Base-by-base conservation (phyloP, 2,797 vertebrate genomes). In the Esox masquinongy region DNA sequence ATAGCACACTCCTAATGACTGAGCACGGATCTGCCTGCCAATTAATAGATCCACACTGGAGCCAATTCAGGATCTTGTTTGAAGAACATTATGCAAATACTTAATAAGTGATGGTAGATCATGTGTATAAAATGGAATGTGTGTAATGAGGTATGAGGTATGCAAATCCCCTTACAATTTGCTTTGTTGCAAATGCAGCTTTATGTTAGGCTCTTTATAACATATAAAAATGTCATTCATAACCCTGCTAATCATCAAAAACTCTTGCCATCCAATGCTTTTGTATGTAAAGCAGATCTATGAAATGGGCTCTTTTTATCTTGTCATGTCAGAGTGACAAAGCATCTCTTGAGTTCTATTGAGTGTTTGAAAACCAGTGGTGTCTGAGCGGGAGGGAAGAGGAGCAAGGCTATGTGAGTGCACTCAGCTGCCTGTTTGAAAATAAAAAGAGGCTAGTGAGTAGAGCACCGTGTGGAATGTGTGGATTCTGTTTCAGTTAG, bases 11-110 rank as follows among this genome's bases (percentile, higher is more conserved):
- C 81, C 77, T 74, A 84, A 86, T 87, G 85, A 80, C 61, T 14
- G 61, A 5, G 12, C 86, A 80, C 83, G 73, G 70, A 83, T 61
- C n/a, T 71, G 70, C 68, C 82, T 85, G 83, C 76, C 79, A 79
- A 78, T 84, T 77, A 89, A 86, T 85, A 85, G 84, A 77, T 81
- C 80, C 0, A 69, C 80, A 86, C 73, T 78, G 81, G 83, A 81
- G 77, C 84, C 79, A 84, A 70, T 76, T 24, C 81, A 24, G 56
- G 9, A 3, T 61, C 1, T 61, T 66, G 0, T 66, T 66, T 7
- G 26, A 14, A 34, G 63, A 34, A 16, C 2, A 66, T 5, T 66
- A 16, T 66, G 63, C 12, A 66, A 31, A 66, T 66, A 31, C 63
- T 66, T 26, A 34, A 66, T 26, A 19, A 31, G 15, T 2, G 29